A percentile compares a stretch with the other conserved stretches of the same genome.
These are phyloP conservation scores for Amphiura filiformis DNA, from an alignment of 35 echinoderm and acorn worm genomes.

Conservation along the genomic window DNA sequence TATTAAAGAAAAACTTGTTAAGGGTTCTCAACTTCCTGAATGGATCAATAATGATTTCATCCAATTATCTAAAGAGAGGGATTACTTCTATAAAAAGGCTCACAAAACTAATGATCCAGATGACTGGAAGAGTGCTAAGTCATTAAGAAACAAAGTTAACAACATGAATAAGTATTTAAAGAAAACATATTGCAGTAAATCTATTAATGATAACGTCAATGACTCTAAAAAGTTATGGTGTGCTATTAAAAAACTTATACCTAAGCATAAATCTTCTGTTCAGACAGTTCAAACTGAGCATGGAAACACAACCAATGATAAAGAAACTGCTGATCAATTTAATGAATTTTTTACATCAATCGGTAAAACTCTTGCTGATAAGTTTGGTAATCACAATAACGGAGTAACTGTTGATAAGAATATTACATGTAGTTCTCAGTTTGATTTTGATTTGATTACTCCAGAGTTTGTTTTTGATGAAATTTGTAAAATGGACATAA, in stretches of 20 bases:
- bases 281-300: not conserved
- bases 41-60: constrained; percentile 1
- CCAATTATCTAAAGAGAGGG: not conserved
- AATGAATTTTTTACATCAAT: not conserved
- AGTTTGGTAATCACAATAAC: not conserved
- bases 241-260: not conserved
- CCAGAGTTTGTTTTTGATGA: not conserved
- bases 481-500: not conserved
- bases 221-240: constrained; percentile 1
- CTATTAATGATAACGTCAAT: not conserved
- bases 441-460: not conserved
- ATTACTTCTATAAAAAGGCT: not conserved
- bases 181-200: not conserved
- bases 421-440: not conserved
- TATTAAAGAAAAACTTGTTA: not conserved
- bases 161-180: not conserved
- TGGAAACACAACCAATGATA: not conserved
- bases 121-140: not conserved
- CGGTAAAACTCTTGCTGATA: not conserved
- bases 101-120: not conserved
- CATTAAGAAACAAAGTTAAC: not conserved
- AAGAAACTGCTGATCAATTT: not conserved
- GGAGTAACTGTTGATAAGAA: not conserved
- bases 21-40: not conserved
- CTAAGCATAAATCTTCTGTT: not conserved